Conservation (phyloP, 2,113 vertebrate species). For the Entelurus aequoreus region DNA sequence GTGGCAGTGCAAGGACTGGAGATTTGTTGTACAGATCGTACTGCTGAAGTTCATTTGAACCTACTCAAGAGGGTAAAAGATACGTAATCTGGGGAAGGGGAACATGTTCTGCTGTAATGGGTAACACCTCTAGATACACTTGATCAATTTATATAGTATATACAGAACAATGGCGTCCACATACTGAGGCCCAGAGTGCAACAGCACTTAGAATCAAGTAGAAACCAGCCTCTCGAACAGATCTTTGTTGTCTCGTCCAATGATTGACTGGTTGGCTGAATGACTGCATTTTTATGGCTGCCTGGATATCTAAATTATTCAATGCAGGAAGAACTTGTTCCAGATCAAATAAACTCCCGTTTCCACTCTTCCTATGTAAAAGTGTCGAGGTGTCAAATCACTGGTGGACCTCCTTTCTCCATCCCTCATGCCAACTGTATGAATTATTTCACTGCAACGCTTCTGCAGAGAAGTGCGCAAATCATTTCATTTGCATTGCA, state of each 20-base stretch:
- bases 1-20: background rate
- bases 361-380: conserved; percentile 41
- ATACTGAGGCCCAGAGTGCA: background rate
- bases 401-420: conserved; percentile 21
- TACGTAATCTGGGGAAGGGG: too few relatives aligned
- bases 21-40: background rate
- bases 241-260: background rate
- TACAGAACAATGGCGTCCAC: background rate
- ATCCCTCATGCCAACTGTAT: conserved; percentile 37
- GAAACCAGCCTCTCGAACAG: background rate
- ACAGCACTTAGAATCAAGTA: background rate
- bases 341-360: conserved; percentile 57
- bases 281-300: background rate
- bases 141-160: background rate
- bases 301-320: conserved; percentile 40
- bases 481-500: background rate
- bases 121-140: too few relatives aligned
- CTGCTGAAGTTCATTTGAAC: background rate
- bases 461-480: background rate
- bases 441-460: background rate
- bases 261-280: conserved; percentile 15
- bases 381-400: conserved; percentile 37
- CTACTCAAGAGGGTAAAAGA: too few relatives aligned
- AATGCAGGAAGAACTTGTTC: conserved; percentile 43
- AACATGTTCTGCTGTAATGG: too few relatives aligned